phyloP scores from a whole-genome alignment of 2,888 invertebrate species.

The Notocelia uddmanniana region DNA sequence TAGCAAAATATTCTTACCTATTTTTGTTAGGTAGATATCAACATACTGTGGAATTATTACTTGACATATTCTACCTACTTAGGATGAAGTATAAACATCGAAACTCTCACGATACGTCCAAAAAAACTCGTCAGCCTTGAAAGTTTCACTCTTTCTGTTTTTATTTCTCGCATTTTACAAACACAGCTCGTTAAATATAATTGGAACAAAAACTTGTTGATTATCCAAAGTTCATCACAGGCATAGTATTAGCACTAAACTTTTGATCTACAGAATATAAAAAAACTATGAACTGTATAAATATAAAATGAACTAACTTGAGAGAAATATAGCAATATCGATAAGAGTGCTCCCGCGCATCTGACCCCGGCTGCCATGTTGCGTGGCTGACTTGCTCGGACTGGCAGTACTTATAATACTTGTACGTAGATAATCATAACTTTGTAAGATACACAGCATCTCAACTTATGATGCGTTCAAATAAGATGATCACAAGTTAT shows the following conservation, averaged over 20 bases:
- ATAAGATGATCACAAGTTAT: background rate
- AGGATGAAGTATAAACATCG: no score
- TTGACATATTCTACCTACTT: no score
- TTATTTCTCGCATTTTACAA: background rate
- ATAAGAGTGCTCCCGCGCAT: slow-evolving; percentile 36
- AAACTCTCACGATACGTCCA: background rate
- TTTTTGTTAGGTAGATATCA: no score
- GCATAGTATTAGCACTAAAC: background rate
- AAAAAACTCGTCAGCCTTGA: slow-evolving; percentile 1
- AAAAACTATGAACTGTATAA: background rate
- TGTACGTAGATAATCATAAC: background rate
- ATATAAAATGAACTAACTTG: slow-evolving; percentile 36
- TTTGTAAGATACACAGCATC: background rate
- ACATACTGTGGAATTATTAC: no score
- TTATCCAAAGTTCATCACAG: background rate
- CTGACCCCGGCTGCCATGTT: slow-evolving; percentile 57
- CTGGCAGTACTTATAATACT: slow-evolving; percentile 47
- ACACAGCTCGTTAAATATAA: background rate
- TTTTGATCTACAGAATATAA: background rate
- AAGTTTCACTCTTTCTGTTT: background rate
- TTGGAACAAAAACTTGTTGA: background rate
- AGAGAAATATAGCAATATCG: slow-evolving; percentile 25
- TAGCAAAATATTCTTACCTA: no score
- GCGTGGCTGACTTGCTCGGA: slow-evolving; percentile 51
- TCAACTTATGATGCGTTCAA: slow-evolving; percentile 12